A percentile compares a stretch with the other conserved stretches of the same genome.
These are phyloP conservation scores for Gallinago stenura DNA, from an alignment of 2,797 vertebrate genomes.

Conservation along the genomic window DNA sequence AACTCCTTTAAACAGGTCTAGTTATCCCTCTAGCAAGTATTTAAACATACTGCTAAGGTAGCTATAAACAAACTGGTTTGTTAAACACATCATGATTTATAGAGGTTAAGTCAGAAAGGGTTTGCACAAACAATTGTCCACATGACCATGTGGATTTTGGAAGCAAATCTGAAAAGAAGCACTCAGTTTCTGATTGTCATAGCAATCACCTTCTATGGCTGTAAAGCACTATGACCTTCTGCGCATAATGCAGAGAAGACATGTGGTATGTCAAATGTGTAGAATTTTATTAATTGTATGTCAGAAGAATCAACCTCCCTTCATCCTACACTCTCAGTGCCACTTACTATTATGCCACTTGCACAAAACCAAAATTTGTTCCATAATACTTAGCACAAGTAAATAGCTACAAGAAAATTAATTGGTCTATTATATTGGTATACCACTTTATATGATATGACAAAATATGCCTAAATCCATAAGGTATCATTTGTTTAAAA, in stretches of 20 bases:
- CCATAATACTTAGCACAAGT: background rate
- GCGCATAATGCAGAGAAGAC: background rate
- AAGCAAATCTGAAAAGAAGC: background rate
- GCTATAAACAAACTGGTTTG: background rate
- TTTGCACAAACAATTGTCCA: background rate
- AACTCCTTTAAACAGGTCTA: background rate
- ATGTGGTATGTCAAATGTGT: rapidly evolving
- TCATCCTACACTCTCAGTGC: background rate
- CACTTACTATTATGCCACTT: background rate
- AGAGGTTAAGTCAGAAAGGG: background rate
- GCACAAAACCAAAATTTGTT: background rate
- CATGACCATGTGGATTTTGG: background rate
- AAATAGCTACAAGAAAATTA: slow-evolving; percentile 1
- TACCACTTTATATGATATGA: background rate
- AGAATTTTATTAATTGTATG: background rate
- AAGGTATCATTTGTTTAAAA: background rate
- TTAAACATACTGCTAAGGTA: background rate
- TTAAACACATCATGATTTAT: background rate
- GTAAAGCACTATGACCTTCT: background rate
- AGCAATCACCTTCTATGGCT: background rate
- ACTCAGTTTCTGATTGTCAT: background rate
- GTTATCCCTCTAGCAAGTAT: background rate
- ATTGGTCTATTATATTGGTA: background rate
- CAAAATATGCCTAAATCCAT: background rate
- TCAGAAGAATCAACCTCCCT: background rate